Percentiles rank a stretch among this genome's conserved stretches.
phyloP scores from a whole-genome alignment of 2,113 vertebrate species.

The Canis aureus region DNA sequence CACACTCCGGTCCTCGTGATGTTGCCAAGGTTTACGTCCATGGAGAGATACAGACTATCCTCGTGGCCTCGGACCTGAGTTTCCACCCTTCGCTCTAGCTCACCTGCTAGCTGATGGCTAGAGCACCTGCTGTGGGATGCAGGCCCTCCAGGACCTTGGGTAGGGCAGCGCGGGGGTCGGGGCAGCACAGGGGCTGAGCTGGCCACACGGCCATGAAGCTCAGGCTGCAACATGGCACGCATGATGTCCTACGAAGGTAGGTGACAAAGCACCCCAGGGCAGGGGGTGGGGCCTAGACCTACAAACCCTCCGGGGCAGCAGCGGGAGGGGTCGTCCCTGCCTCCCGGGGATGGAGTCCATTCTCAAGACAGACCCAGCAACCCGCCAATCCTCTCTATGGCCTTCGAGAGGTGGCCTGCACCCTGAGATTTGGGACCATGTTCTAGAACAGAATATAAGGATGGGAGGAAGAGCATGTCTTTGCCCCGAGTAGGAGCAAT shows the following conservation, averaged over 20 bases:
- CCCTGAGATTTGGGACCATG: not conserved
- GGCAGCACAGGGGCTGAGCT: not conserved
- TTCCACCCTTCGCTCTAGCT: not conserved
- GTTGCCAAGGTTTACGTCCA: not conserved
- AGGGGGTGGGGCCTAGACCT: not conserved
- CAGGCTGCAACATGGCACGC: not conserved
- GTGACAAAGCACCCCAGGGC: not conserved
- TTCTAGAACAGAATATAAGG: constrained; percentile 27
- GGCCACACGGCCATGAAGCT: not conserved
- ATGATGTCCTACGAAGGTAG: not conserved
- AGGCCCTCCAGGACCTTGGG: not conserved
- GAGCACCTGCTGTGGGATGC: not conserved
- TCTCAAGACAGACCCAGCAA: constrained; percentile 52
- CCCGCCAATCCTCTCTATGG: not conserved
- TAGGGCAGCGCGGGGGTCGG: not conserved
- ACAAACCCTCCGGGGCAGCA: fast-evolving
- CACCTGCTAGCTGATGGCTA: not conserved
- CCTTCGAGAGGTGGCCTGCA: constrained; percentile 31
- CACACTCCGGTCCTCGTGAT: not conserved
- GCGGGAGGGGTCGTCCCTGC: not conserved
- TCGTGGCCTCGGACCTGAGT: not conserved
- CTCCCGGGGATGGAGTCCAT: not conserved
- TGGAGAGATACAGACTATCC: not conserved
- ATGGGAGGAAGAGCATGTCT: constrained; percentile 49
- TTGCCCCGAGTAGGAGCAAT: constrained; percentile 46